Evolutionary conservation across 2,888 invertebrate genomes (phyloP), one percentile per base, ranked within the genome.

Genomic region (Hydraecia micacea): DNA sequence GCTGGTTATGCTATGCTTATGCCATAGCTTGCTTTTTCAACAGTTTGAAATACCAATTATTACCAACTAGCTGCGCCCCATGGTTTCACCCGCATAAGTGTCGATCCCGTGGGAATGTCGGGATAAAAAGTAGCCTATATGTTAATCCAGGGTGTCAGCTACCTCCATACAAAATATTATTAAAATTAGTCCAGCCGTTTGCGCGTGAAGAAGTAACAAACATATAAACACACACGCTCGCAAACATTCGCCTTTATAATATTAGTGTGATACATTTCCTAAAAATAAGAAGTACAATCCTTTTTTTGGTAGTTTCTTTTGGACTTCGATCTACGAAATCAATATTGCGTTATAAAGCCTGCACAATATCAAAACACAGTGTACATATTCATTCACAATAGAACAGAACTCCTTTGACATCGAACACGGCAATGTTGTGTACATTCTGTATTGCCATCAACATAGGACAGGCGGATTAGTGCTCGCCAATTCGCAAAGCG

Each of bases 381-480:
- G 1, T 15, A 66, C 15, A 46, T 49, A 32, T 75, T 66, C 28
- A 55, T 28, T 8, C 11, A 55, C 18, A 21, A 21, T 15, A 49
- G 25, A 75, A 62, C 58, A 28, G 15, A 28, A 60, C 62, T 46
- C 81, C 81, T 83, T 81, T 81, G 66, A 81, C 18, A 73, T 39
- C 36, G 8, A 67, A 65, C 66, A 80, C 32, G 6, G 85, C 85
- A 84, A 83, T 46, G 67, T 70, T 60, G 71, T 52, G 60, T 73
- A 21, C 58, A 52, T 28, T 71, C 52, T 28, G 32, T 67, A 62
- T 83, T 83, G 85, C 84, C 21, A 67, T 67, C 62, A 81, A 74
- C 52, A 6, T 32, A 28, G 67, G 25, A 67, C 85, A 77, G 83
- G 85, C 67, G 60, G 84, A 74, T 63, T 71, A 79, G 39, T 28